Evolutionary conservation across 2,797 vertebrate genomes (phyloP).

Genomic region (Bovichtus diacanthus): DNA sequence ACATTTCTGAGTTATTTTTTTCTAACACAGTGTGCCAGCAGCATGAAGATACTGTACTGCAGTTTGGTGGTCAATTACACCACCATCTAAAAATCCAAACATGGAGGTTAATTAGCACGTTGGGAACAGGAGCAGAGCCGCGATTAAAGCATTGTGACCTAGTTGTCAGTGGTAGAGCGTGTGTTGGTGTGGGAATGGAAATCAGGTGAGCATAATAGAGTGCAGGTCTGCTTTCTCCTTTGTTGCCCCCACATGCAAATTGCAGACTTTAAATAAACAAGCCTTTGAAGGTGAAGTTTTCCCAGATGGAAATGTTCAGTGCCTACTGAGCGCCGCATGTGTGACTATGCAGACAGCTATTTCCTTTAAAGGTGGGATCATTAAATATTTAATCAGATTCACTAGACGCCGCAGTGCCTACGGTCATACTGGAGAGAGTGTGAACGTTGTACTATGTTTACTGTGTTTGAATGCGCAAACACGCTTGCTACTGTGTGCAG

Average conservation of each 20-base stretch:
- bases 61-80: background rate
- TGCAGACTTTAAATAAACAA: constrained; percentile 69
- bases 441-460: constrained; percentile 27
- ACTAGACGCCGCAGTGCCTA: constrained; percentile 43
- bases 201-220: constrained; percentile 60
- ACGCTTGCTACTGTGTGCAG: constrained; percentile 62
- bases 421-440: constrained; percentile 46
- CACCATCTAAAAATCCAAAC: constrained; percentile 6
- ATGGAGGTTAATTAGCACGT: constrained; percentile 21
- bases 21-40: background rate
- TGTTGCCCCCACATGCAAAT: constrained; percentile 79
- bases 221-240: constrained; percentile 65
- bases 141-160: constrained; percentile 41
- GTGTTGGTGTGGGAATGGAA: constrained; percentile 59
- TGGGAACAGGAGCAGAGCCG: constrained; percentile 22
- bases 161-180: constrained; percentile 42
- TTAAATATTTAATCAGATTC: constrained; percentile 77
- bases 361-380: constrained; percentile 68
- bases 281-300: constrained; percentile 78
- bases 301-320: constrained; percentile 81
- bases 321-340: constrained; percentile 48
- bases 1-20: constrained; percentile 4
- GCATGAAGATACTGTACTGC: background rate
- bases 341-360: constrained; percentile 67
- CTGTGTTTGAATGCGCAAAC: constrained; percentile 46